A percentile compares a stretch with the other conserved stretches of the same genome.
Conservation (phyloP, 2,888 invertebrate genomes). For the Pardosa pseudoannulata region DNA sequence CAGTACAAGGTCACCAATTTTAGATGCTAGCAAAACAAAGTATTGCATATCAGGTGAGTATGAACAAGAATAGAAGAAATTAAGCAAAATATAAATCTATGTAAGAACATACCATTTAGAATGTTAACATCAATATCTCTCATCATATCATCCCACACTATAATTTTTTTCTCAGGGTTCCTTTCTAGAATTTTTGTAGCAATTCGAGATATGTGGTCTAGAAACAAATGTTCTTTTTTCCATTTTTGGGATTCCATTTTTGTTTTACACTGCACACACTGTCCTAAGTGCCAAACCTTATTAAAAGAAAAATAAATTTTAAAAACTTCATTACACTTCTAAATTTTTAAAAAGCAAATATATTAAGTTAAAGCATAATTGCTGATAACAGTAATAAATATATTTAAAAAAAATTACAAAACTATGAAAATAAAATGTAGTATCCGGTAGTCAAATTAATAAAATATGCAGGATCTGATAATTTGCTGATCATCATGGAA, state of each 20-base stretch:
- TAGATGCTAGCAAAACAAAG: constrained; percentile 75
- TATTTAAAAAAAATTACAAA: no score
- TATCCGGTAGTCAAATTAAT: no score
- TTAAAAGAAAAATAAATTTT: neutral
- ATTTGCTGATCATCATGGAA: no score
- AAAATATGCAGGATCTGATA: no score
- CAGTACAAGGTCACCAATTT: constrained; percentile 77
- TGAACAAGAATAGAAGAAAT: neutral
- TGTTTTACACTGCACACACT: constrained; percentile 76
- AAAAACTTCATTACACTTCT: neutral
- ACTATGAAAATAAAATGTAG: no score
- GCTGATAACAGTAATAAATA: neutral
- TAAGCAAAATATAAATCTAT: neutral
- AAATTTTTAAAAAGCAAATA: no score
- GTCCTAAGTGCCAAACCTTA: constrained; percentile 78
- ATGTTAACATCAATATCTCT: constrained; percentile 74
- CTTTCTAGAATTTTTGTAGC: constrained; percentile 75
- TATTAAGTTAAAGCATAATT: neutral
- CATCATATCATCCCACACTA: constrained; percentile 80
- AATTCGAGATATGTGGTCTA: constrained; percentile 76
- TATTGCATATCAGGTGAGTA: neutral
- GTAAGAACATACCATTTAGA: constrained; percentile 73
- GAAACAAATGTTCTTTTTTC: constrained; percentile 76
- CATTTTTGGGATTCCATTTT: constrained; percentile 75
- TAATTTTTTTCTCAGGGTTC: constrained; percentile 76